Evolutionary conservation across 2,113 vertebrate species (phyloP), one percentile per base, ranked within the genome.

Genomic region (Agapornis roseicollis): DNA sequence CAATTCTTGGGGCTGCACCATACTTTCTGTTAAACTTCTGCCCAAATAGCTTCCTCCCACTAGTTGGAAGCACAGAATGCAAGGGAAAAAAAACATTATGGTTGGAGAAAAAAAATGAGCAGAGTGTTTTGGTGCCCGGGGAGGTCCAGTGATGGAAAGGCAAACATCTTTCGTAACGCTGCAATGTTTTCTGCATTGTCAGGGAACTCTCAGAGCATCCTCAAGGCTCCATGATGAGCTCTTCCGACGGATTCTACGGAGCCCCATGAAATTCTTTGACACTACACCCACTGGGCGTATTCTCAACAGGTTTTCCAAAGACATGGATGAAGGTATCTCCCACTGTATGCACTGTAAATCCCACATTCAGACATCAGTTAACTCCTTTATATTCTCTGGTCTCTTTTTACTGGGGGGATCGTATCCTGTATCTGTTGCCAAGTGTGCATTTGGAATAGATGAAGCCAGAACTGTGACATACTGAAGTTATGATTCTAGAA

Each of bases 221-320:
- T 99, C 99, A 35, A 98, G 97, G 85, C 98, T 99, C 28, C 99
- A 99, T 4, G 99, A 99, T 0, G 98, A 99, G 39, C 98, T 99
- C 29, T 99, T 99, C 96, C 98, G 98, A 31, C 98, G 98, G 78
- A 99, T 99, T 93, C 98, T 99, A 23, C 98, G 98, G 53, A 99
- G 99, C 84, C 99, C 99, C n/a, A 99, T 99, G 99, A 99, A 99
- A 73, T 99, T 99, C 94, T 99, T 99, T 55, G 99, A 99, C 94
- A 98, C 98, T 1, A 99, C 99, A 2, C 99, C 99, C 10, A 98
- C 98, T 0, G 99, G 98, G 14, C 98, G 98, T 61, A 98, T 99
- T 96, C 98, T 99, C 66, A 99, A 98, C 94, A 97, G 99, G 71
- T 99, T 99, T 97, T 99, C 99, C 94, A 99, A 98, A 97, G 99